Evolutionary conservation across 37 sponge, comb jelly and placozoan species (phyloP), one percentile per base, ranked within the genome.

Genomic region (Petrosia ficiformis): DNA sequence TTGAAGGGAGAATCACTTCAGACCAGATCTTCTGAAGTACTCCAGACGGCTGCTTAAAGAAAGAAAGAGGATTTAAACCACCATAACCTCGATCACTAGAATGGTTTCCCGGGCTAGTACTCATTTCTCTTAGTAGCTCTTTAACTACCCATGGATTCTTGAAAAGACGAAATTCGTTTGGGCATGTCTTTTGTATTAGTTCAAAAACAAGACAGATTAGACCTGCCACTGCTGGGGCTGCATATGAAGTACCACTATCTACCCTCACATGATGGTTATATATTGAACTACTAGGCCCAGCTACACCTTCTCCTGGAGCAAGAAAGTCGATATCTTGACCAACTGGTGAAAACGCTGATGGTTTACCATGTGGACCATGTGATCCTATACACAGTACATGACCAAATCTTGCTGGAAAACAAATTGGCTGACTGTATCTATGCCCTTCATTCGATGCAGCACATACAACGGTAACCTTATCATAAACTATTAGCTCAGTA

Each of bases 381-480:
- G 86, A 71, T 21, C 86, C 86, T 14, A 85, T 73, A 39, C 86
- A 85, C 44, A 85, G 78, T 36, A 85, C 86, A 22, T 85, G 56
- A 36, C 86, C 86, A 19, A 85, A 59, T 11, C 86, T 52, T 16
- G 86, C 86, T 33, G 86, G 84, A 39, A 56, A 84, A 29, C 77
- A 39, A 30, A 84, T 84, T 0, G 84, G 84, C 33, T 75, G 77
- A 54, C 65, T 31, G 5, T 61, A 69, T 40, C 71, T 61, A 16
- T 77, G 39, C 0, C 84, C 84, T 10, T 71, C 77, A 59, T 84
- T 84, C 0, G 77, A 84, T 0, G 84, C 84, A 75, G 77, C 75
- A 60, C 84, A 84, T 10, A 84, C 84, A 0, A 84, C 59, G 35
- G 79, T 67, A 24, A 85, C 57, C 1, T 68, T 73, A 4, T 29